Percentiles rank a stretch among this genome's conserved stretches.
Evolutionary conservation across 2,888 invertebrate genomes (phyloP).

Genomic region (Polylopha cassiicola): DNA sequence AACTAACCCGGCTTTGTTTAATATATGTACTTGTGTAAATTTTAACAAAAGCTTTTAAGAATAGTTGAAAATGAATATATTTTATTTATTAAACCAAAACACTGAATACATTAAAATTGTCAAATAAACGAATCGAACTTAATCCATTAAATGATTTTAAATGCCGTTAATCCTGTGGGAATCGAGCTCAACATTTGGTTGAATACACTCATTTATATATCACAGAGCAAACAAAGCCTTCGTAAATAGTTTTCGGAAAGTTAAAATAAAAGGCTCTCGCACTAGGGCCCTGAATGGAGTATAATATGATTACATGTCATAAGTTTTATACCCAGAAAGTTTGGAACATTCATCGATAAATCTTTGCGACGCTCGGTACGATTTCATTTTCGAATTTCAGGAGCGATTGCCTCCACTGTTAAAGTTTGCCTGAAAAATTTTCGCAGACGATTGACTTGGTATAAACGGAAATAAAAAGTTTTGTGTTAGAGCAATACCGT

Average conservation of each 20-base stretch:
- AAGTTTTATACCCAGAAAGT: conserved; percentile 75
- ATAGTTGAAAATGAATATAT: not conserved
- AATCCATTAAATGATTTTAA: conserved; percentile 16
- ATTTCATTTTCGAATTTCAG: conserved; percentile 78
- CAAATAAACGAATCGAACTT: conserved; percentile 7
- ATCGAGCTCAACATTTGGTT: conserved; percentile 14
- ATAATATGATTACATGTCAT: conserved; percentile 73
- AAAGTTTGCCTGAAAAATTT: conserved; percentile 78
- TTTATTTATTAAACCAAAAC: not conserved
- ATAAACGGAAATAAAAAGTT: conserved; percentile 78
- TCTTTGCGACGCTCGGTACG: conserved; percentile 76
- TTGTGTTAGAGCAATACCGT: conserved; percentile 72
- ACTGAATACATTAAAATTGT: not conserved
- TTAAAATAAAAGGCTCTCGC: conserved; percentile 23
- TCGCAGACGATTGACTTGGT: conserved; percentile 76
- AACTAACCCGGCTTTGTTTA: too few species aligned
- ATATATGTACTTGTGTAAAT: too few species aligned
- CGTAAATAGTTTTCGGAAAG: conserved; percentile 21
- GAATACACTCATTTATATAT: conserved; percentile 22
- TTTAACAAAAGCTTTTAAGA: too few species aligned
- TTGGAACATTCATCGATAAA: conserved; percentile 77
- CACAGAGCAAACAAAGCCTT: conserved; percentile 20
- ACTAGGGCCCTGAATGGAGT: conserved; percentile 53
- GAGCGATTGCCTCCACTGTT: conserved; percentile 77
- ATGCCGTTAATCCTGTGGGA: conserved; percentile 6